Conservation (phyloP, 2,888 invertebrate species). For the Drosophila glabriapex region DNA sequence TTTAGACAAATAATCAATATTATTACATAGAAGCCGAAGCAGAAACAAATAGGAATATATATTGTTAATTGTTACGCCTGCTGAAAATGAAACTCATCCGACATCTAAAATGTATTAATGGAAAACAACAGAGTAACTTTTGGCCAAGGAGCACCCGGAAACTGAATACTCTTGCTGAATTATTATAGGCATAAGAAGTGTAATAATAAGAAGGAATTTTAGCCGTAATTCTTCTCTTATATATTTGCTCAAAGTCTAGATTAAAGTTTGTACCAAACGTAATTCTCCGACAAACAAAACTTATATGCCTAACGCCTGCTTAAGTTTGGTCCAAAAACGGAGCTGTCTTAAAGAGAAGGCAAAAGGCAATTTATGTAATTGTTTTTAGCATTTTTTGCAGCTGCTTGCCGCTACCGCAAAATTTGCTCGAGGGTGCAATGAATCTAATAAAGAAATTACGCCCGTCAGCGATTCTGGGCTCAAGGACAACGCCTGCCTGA, state of each 20-base stretch:
- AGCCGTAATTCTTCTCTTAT: neutral
- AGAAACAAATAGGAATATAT: neutral
- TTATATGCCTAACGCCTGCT: slow-evolving; percentile 1
- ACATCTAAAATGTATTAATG: slow-evolving; percentile 5
- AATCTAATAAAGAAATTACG: slow-evolving; percentile 79
- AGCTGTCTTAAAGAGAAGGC: slow-evolving; percentile 20
- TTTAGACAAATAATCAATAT: neutral
- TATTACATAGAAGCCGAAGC: neutral
- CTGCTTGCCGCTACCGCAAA: slow-evolving; percentile 29
- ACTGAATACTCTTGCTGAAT: slow-evolving; percentile 5
- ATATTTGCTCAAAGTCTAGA: neutral
- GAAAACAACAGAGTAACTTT: neutral
- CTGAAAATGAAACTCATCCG: neutral
- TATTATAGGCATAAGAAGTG: neutral
- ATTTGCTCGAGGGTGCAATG: slow-evolving; percentile 58
- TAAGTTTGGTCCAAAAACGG: neutral
- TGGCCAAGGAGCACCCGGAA: neutral
- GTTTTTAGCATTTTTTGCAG: slow-evolving; percentile 62
- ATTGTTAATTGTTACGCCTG: neutral
- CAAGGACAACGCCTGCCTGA: slow-evolving; percentile 49
- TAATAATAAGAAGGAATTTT: neutral
- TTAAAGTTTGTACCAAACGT: neutral
- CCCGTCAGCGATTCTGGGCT: slow-evolving; percentile 48
- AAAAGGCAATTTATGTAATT: slow-evolving; percentile 72
- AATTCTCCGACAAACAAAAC: neutral